Evolutionary conservation across 2,888 invertebrate species (phyloP).

Genomic region (Hirtodrosophila alboralis): DNA sequence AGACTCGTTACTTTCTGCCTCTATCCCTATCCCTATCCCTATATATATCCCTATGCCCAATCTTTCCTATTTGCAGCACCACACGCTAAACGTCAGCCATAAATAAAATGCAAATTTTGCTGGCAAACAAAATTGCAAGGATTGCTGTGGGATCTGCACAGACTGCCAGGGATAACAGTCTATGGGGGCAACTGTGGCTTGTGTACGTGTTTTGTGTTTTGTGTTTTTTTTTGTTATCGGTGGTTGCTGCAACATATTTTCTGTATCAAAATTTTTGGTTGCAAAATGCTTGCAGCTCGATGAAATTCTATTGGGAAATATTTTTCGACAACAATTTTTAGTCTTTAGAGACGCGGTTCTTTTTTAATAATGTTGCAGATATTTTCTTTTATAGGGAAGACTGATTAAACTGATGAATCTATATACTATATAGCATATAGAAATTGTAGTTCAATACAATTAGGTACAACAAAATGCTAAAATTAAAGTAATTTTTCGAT

Average conservation of each 20-base stretch:
- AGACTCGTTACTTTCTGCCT: conserved; percentile 1
- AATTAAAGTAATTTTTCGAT: too few relatives aligned
- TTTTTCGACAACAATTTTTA: conserved; percentile 41
- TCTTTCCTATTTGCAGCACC: conserved; percentile 21
- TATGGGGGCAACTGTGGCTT: conserved; percentile 35
- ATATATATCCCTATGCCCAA: too few relatives aligned
- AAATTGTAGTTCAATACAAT: too few relatives aligned
- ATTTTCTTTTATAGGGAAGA: too few relatives aligned
- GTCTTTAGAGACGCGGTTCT: conserved; percentile 3
- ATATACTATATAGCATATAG: too few relatives aligned
- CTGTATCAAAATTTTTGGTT: conserved; percentile 69
- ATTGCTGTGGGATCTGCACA: conserved; percentile 31
- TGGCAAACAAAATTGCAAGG: conserved; percentile 64
- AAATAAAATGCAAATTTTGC: conserved; percentile 69
- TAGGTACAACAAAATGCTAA: too few relatives aligned
- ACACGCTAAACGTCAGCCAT: conserved; percentile 70
- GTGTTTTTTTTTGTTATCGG: conserved; percentile 59
- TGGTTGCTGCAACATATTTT: conserved; percentile 65
- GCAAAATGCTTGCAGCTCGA: conserved; percentile 64
- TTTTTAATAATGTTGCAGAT: not conserved
- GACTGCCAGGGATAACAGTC: not conserved
- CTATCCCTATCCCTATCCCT: not conserved
- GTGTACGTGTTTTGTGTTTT: conserved; percentile 69
- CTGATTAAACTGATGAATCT: too few relatives aligned
- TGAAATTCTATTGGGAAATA: conserved; percentile 72